phyloP scores from a whole-genome alignment of 2,113 vertebrate genomes.

The Rhinogobius similis region DNA sequence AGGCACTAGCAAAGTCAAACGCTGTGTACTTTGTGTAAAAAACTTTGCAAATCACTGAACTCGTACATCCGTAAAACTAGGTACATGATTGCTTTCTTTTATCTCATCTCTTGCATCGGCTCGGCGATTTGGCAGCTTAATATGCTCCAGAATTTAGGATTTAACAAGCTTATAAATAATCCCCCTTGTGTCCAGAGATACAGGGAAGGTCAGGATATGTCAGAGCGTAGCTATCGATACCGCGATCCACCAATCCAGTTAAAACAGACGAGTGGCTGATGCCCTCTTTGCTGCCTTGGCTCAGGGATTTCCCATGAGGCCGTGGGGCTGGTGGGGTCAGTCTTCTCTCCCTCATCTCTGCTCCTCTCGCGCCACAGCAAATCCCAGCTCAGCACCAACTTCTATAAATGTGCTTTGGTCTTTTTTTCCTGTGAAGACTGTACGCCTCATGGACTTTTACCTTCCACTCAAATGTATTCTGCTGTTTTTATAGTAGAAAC shows the following conservation, averaged over 20 bases:
- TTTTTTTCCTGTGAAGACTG: slow-evolving; percentile 25
- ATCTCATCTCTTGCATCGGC: slow-evolving; percentile 57
- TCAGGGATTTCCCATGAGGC: slow-evolving; percentile 43
- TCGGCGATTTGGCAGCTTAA: slow-evolving; percentile 53
- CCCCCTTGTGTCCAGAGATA: slow-evolving; percentile 56
- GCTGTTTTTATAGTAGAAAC: slow-evolving; percentile 4
- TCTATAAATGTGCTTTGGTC: slow-evolving; percentile 32
- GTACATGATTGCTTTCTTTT: slow-evolving; percentile 53
- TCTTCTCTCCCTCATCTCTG: slow-evolving; percentile 37
- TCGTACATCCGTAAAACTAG: slow-evolving; percentile 39
- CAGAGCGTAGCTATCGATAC: slow-evolving; percentile 44
- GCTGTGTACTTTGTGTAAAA: not conserved
- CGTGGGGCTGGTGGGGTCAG: slow-evolving; percentile 29
- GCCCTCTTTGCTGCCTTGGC: slow-evolving; percentile 31
- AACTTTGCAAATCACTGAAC: slow-evolving; percentile 1
- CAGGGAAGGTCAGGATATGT: slow-evolving; percentile 60
- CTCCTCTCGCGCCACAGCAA: not conserved
- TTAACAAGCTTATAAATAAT: slow-evolving; percentile 71
- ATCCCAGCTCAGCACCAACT: slow-evolving; percentile 16
- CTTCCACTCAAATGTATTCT: slow-evolving; percentile 27
- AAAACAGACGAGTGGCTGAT: slow-evolving; percentile 29
- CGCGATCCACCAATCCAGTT: slow-evolving; percentile 16
- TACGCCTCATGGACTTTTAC: not conserved
- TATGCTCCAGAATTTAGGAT: slow-evolving; percentile 61
- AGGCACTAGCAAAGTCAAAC: not conserved